A percentile compares a stretch with the other conserved stretches of the same genome.
These are phyloP conservation scores for Dicyrtomina minuta DNA, from an alignment of 2,888 invertebrate genomes.

Conservation along the genomic window DNA sequence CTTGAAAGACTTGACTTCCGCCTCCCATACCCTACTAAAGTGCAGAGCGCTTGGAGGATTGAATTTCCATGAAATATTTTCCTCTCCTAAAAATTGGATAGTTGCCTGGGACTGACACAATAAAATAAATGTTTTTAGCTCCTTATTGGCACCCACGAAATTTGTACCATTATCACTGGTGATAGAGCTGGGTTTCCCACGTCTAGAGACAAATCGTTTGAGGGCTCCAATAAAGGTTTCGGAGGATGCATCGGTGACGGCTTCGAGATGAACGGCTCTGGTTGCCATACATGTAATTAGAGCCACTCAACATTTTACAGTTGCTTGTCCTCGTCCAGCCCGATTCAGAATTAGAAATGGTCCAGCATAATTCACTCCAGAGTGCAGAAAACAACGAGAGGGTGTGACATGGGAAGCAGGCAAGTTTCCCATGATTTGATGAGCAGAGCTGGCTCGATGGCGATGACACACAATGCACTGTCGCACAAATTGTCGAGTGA, in stretches of 20 bases:
- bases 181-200: conserved; percentile 32
- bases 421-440: conserved; percentile 55
- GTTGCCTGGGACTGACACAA: no score
- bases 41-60: conserved; percentile 28
- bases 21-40: conserved; percentile 41
- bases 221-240: conserved; percentile 42
- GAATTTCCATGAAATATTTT: conserved; percentile 26
- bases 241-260: conserved; percentile 39
- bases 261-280: conserved; percentile 54
- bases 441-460: conserved; percentile 41
- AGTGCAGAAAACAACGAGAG: conserved; percentile 53
- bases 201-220: conserved; percentile 31
- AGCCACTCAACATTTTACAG: conserved; percentile 54
- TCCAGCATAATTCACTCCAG: conserved; percentile 55
- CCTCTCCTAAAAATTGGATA: no score
- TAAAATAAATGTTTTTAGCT: conserved; percentile 13
- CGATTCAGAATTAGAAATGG: conserved; percentile 53
- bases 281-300: conserved; percentile 55
- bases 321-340: conserved; percentile 9
- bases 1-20: conserved; percentile 41
- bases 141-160: conserved; percentile 38
- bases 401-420: conserved; percentile 54
- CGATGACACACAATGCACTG: conserved; percentile 54
- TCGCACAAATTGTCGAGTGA: conserved; percentile 45
- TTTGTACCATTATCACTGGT: conserved; percentile 42